These are phyloP conservation scores for Edolisoma coerulescens DNA, from an alignment of 2,113 vertebrate genomes.

Conservation along the genomic window DNA sequence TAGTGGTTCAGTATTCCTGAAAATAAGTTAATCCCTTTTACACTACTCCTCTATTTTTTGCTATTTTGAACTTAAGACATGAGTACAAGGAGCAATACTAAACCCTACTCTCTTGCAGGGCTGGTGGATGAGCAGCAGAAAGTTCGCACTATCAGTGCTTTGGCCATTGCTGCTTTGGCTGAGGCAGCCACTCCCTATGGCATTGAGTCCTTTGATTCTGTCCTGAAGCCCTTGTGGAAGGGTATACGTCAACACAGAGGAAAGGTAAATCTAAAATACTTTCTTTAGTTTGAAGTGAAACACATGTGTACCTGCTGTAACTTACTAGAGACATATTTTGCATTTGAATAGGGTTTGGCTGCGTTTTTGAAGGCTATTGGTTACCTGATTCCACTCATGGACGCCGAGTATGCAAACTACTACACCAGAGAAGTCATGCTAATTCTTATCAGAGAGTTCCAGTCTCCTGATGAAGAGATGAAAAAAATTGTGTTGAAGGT, in stretches of 20 bases:
- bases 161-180: slow-evolving; percentile 96
- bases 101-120: slow-evolving; percentile 67
- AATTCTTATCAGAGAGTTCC: slow-evolving; percentile 98
- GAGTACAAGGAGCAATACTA: neutral
- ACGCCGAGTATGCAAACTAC: slow-evolving; percentile 98
- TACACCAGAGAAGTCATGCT: slow-evolving; percentile 99
- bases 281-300: neutral
- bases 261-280: slow-evolving; percentile 76
- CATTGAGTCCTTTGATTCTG: slow-evolving; percentile 98
- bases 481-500: slow-evolving; percentile 99
- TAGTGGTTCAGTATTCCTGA: neutral
- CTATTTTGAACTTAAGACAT: rapidly evolving
- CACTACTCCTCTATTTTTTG: neutral
- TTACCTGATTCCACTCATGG: slow-evolving; percentile 98
- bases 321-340: neutral
- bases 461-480: slow-evolving; percentile 99
- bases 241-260: slow-evolving; percentile 98
- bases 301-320: neutral
- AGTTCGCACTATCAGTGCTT: slow-evolving; percentile 95
- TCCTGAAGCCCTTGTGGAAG: slow-evolving; percentile 97
- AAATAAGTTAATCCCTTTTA: neutral
- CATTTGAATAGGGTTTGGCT: slow-evolving; percentile 85
- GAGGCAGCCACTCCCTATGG: slow-evolving; percentile 98
- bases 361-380: slow-evolving; percentile 98
- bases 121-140: slow-evolving; percentile 99